phyloP scores from a whole-genome alignment of 2,888 invertebrate genomes.

The Nemotelus pantherinus region DNA sequence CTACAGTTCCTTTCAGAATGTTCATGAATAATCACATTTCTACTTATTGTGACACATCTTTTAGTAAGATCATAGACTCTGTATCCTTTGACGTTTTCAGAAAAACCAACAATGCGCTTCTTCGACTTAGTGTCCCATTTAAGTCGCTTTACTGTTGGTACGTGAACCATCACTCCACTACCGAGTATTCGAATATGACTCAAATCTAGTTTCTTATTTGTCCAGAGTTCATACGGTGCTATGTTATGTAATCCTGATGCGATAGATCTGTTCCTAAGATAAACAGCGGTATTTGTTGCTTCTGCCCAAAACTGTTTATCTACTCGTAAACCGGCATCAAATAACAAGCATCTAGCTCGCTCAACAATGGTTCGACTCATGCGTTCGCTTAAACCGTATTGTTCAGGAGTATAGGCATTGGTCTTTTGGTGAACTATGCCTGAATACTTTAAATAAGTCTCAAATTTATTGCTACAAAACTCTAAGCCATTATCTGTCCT shows the following conservation, averaged over 20 bases:
- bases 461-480: neutral
- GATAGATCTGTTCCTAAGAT: conserved; percentile 48
- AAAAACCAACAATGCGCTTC: conserved; percentile 57
- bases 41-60: conserved; percentile 30
- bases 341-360: too few relatives aligned
- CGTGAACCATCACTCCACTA: conserved; percentile 55
- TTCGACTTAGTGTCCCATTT: conserved; percentile 57
- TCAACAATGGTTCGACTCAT: too few relatives aligned
- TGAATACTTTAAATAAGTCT: neutral
- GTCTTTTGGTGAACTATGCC: neutral
- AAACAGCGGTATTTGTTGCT: conserved; percentile 52
- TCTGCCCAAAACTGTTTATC: conserved; percentile 44
- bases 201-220: conserved; percentile 57
- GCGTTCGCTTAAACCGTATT: neutral
- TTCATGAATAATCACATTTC: conserved; percentile 33
- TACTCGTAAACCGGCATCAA: too few relatives aligned
- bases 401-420: neutral
- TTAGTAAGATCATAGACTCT: conserved; percentile 45
- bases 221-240: conserved; percentile 57
- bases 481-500: too few relatives aligned
- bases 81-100: conserved; percentile 55
- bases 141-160: conserved; percentile 54
- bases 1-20: too few relatives aligned
- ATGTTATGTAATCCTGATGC: conserved; percentile 40
- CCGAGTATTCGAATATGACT: conserved; percentile 60